phyloP scores from a whole-genome alignment of 2,888 invertebrate genomes.

The Rhorus exstirpatorius region DNA sequence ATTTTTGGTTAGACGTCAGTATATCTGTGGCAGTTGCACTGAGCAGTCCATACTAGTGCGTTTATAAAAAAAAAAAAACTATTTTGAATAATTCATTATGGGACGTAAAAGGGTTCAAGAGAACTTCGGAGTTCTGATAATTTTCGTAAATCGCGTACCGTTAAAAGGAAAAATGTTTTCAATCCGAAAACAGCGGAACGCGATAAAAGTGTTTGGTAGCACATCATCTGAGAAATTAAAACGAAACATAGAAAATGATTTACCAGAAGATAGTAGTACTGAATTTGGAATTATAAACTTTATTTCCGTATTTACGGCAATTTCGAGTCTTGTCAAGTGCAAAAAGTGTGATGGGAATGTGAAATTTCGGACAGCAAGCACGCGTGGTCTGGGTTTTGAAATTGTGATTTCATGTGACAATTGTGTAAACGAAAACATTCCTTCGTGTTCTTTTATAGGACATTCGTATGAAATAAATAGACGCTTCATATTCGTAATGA shows the following conservation, averaged over 20 bases:
- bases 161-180: neutral
- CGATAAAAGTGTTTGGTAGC: neutral
- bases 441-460: neutral
- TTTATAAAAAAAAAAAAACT: neutral
- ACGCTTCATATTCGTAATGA: neutral
- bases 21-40: constrained; percentile 1
- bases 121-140: neutral
- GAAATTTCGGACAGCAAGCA: neutral
- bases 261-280: neutral
- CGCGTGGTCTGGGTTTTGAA: constrained; percentile 10
- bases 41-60: neutral
- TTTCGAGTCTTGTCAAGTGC: neutral
- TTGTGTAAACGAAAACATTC: neutral
- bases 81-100: neutral
- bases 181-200: neutral
- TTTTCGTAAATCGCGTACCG: neutral
- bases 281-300: constrained; percentile 14
- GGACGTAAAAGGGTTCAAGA: neutral
- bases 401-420: neutral
- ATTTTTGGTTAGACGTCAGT: constrained; percentile 4
- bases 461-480: neutral
- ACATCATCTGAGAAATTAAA: constrained; percentile 1
- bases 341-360: neutral
- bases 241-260: neutral
- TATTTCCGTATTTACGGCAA: neutral